Evolutionary conservation across 2,113 vertebrate genomes (phyloP).

Genomic region (Rana temporaria): DNA sequence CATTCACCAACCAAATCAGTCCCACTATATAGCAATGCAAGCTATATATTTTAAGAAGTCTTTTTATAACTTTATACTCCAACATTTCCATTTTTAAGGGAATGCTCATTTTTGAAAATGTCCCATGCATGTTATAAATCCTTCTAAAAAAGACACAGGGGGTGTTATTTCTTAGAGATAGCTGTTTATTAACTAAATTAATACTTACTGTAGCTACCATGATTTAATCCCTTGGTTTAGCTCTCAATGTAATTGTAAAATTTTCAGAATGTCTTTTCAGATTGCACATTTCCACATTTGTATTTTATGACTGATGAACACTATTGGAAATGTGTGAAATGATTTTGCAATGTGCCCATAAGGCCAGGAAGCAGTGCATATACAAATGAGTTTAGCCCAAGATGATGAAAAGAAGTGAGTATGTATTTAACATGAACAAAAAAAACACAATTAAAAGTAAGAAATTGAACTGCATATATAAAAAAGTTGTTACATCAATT

Average conservation of each 20-base stretch:
- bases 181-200: constrained; percentile 38
- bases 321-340: constrained; percentile 28
- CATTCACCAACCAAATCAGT: constrained; percentile 3
- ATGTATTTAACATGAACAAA: neutral
- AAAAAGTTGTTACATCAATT: too few relatives aligned
- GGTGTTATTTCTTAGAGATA: constrained; percentile 26
- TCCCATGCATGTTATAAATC: constrained; percentile 16
- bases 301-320: constrained; percentile 16
- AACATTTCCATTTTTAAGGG: neutral
- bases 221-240: constrained; percentile 44
- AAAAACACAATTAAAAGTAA: neutral
- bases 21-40: neutral
- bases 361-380: constrained; percentile 2
- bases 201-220: constrained; percentile 32
- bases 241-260: constrained; percentile 1
- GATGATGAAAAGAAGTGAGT: neutral
- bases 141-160: constrained; percentile 1
- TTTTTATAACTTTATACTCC: neutral
- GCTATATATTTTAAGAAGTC: neutral
- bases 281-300: constrained; percentile 13
- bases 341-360: constrained; percentile 30
- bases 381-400: neutral
- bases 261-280: constrained; percentile 27
- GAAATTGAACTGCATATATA: too few relatives aligned
- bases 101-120: neutral